Evolutionary conservation across 2,113 vertebrate species (phyloP), one percentile per base, ranked within the genome.

Genomic region (Ancistrus triradiatus): DNA sequence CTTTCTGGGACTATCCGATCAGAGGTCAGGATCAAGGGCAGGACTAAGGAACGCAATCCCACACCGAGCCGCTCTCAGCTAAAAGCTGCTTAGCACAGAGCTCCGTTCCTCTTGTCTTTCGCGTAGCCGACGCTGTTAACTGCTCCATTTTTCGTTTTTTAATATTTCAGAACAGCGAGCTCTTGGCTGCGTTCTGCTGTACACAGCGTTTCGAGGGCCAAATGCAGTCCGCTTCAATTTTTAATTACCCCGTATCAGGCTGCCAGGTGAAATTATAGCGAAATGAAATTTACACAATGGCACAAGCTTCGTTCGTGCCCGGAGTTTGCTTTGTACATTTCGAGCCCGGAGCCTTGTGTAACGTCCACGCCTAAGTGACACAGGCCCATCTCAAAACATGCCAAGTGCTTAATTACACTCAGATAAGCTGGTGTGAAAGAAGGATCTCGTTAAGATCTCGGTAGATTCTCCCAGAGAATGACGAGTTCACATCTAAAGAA

Each of bases 1-100:
- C 46, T 1, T 7, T 6, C 57, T 40, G 57, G 47, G 15, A 44
- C 40, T 60, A 44, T 72, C 67, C 21, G 69, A 60, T 60, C 62
- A 68, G 67, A 81, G 69, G 78, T 84, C 78, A 82, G 70, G 76
- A 72, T 71, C 81, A 83, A 84, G 83, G 83, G 75, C 82, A 80
- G 73, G 79, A 68, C 56, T 25, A 25, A 80, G 74, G 69, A 80
- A 84, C 66, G 80, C 79, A 83, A 72, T 79, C 6, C 27, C 33
- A 48, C 7, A 37, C 11, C 4, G 25, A n/a, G n/a, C 24, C 7
- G 11, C 56, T 47, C 53, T 42, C 40, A 3, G 13, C 46, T 48
- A 44, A 18, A 52, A 56, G 47, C 35, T 13, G 13, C 24, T 65
- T 59, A 65, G 11, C 15, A 31, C 8, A 24, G n/a, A 37, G 19